Evolutionary conservation across 2,113 vertebrate species (phyloP), one percentile per base, ranked within the genome.

Genomic region (Theristicus caerulescens): DNA sequence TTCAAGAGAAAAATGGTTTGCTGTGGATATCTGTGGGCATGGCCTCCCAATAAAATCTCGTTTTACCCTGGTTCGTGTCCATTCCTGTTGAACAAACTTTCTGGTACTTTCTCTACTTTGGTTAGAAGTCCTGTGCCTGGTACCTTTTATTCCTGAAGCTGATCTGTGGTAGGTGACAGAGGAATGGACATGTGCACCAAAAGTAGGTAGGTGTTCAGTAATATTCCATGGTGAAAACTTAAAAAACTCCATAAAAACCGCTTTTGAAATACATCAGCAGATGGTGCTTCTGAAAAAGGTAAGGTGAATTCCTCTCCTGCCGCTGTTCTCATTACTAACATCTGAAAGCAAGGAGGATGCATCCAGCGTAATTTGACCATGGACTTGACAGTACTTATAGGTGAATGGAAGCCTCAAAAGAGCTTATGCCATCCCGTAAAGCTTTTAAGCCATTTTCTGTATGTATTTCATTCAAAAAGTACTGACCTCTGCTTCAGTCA

Each of bases 211-310:
- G 36, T 62, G 18, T 58, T 70, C 55, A 77, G 52, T 74, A 55
- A 59, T 32, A n/a, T 27, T 88, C 32, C 16, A 15, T 29, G 58
- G 57, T 84, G 62, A 66, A 90, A 92, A 81, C 8, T 25, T 73
- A 49, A 78, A 40, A 65, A 71, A 57, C 24, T 47, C 54, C 5
- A 6, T 61, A 34, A 58, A 40, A 93, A 92, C 46, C 65, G 13
- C 19, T 74, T 74, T 47, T 95, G 76, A 65, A 91, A 79, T 80
- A 67, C 54, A 38, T 49, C 31, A 79, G 54, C 59, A 81, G 51
- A 36, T 3, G 11, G 8, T 77, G 52, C 58, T 73, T 83, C 81
- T 93, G 74, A 83, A 95, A 73, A 90, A 97, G 96, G 96, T 97
- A 97, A 96, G 78, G 19, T 70, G 40, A 73, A 47, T 89, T 91